Evolutionary conservation across 2,888 invertebrate genomes (phyloP).

Genomic region (Drosophila nr. perissopoda): DNA sequence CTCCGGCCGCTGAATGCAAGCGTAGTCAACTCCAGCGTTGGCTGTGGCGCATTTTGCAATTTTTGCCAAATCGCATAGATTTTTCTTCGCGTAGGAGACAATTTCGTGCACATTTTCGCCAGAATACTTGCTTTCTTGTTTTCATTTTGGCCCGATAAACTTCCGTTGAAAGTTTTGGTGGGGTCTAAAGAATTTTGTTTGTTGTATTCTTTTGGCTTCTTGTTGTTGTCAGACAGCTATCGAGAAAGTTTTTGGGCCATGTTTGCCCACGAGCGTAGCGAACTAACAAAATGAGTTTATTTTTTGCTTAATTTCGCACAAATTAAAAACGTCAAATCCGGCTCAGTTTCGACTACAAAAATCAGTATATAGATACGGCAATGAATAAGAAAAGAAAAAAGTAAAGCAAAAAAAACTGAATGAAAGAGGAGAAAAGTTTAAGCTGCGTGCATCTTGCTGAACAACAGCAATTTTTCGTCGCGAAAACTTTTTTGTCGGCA

Average conservation of each 20-base stretch:
- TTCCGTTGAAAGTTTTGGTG: slow-evolving; percentile 66
- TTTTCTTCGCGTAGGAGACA: slow-evolving; percentile 66
- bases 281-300: slow-evolving; percentile 79
- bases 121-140: slow-evolving; percentile 25
- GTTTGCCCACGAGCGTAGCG: slow-evolving; percentile 71
- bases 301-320: slow-evolving; percentile 82
- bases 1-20: slow-evolving; percentile 37
- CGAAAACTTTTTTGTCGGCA: slow-evolving; percentile 52
- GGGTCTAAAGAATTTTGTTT: slow-evolving; percentile 26
- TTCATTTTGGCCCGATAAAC: slow-evolving; percentile 62
- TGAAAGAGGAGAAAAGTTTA: slow-evolving; percentile 39
- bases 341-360: slow-evolving; percentile 59
- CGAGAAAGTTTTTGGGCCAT: slow-evolving; percentile 72
- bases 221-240: slow-evolving; percentile 76
- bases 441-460: slow-evolving; percentile 33
- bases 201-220: slow-evolving; percentile 5
- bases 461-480: slow-evolving; percentile 61
- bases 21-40: slow-evolving; percentile 38
- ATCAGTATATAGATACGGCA: slow-evolving; percentile 31
- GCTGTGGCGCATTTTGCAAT: slow-evolving; percentile 66
- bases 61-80: slow-evolving; percentile 72
- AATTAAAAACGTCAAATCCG: slow-evolving; percentile 75
- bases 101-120: slow-evolving; percentile 71
- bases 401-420: background rate
- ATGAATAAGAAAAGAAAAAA: slow-evolving; percentile 4